Evolutionary conservation across 2,113 vertebrate species (phyloP).

Genomic region (Misgurnus mizolepis): DNA sequence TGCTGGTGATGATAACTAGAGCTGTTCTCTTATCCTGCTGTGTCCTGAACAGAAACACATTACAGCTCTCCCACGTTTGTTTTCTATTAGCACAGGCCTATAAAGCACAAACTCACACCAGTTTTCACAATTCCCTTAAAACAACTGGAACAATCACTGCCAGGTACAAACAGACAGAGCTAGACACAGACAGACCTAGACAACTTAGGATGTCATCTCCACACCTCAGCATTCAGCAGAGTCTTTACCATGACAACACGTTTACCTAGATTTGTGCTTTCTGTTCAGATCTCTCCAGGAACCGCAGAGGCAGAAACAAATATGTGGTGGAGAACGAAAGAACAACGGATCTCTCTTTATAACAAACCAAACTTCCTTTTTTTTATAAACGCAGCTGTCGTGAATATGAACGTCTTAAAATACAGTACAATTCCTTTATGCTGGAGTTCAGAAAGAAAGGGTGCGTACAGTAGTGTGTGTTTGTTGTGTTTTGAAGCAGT

Average conservation of each 20-base stretch:
- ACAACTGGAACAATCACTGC: conserved; percentile 61
- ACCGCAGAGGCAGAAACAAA: conserved; percentile 12
- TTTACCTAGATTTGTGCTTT: conserved; percentile 40
- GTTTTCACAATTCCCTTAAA: conserved; percentile 64
- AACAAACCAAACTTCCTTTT: conserved; percentile 2
- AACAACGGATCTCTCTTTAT: conserved; percentile 29
- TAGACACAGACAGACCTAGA: background rate
- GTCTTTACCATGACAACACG: conserved; percentile 30
- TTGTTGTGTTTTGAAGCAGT: conserved; percentile 21
- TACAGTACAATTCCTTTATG: conserved; percentile 20
- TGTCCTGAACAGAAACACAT: conserved; percentile 31
- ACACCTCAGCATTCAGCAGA: conserved; percentile 26
- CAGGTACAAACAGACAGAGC: conserved; percentile 63
- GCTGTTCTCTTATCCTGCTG: conserved; percentile 51
- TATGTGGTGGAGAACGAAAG: conserved; percentile 3
- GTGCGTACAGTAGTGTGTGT: conserved; percentile 19
- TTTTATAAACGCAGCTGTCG: conserved; percentile 27
- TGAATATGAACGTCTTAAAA: background rate
- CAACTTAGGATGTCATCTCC: conserved; percentile 5
- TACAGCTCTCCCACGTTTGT: conserved; percentile 73
- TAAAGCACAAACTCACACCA: conserved; percentile 82
- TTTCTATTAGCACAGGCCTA: conserved; percentile 83
- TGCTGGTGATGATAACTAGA: background rate
- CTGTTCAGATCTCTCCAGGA: conserved; percentile 14
- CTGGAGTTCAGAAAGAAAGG: conserved; percentile 16